phyloP scores from a whole-genome alignment of 2,113 vertebrate genomes.

The Crotalus viridis region DNA sequence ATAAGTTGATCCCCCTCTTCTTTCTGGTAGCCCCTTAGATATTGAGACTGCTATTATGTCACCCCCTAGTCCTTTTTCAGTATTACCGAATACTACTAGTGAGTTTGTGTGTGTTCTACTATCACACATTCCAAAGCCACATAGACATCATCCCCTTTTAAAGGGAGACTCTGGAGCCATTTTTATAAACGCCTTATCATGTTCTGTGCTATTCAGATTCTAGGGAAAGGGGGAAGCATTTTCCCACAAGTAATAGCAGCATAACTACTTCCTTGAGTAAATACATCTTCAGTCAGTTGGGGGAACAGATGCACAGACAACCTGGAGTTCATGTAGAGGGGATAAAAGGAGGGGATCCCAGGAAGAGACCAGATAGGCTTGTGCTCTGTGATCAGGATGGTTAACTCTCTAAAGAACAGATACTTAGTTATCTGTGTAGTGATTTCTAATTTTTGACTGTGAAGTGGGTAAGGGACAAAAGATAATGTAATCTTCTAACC shows the following conservation, averaged over 20 bases:
- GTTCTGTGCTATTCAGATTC: not conserved
- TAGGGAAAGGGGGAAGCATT: not conserved
- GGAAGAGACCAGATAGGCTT: not conserved
- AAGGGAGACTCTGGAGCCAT: not conserved
- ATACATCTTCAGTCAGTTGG: not conserved
- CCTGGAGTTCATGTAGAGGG: not conserved
- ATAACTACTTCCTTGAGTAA: not conserved
- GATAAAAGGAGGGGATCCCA: not conserved
- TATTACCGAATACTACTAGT: too few relatives aligned
- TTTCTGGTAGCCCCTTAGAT: not conserved
- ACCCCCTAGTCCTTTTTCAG: not conserved
- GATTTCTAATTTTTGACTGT: not conserved
- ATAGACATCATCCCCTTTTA: not conserved
- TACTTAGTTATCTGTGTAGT: not conserved
- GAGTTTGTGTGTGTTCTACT: not conserved
- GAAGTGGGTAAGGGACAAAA: not conserved
- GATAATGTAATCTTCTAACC: not conserved
- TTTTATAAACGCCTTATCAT: not conserved
- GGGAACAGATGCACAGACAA: not conserved
- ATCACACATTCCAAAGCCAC: not conserved
- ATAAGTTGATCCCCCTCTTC: not conserved
- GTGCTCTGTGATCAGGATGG: not conserved
- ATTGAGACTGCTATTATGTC: not conserved
- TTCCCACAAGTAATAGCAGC: not conserved
- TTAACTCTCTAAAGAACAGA: not conserved